Percentiles rank a stretch among this genome's conserved stretches.
Conservation (phyloP, 2,797 vertebrate genomes). For the Lates japonicus region DNA sequence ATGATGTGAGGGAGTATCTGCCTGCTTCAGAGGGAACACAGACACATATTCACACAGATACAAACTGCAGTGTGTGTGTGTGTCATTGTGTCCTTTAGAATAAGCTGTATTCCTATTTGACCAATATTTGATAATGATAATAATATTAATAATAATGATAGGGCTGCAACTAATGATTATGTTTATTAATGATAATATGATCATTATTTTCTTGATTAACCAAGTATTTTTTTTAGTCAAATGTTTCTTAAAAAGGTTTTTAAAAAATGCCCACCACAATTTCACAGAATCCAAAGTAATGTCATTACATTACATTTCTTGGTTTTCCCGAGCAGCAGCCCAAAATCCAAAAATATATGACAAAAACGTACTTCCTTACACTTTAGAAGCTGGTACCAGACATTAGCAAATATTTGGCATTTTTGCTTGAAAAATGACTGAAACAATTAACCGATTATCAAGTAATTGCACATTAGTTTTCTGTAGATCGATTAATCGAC, state of each 20-base stretch:
- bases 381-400: not conserved
- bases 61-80: conserved; percentile 8
- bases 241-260: not conserved
- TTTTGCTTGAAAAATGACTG: not conserved
- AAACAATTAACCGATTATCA: not conserved
- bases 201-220: not conserved
- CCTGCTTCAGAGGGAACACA: conserved; percentile 25
- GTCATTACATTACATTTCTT: not conserved
- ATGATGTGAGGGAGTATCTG: conserved; percentile 56
- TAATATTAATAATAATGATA: not conserved
- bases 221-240: not conserved
- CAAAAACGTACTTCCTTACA: not conserved
- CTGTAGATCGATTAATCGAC: not conserved
- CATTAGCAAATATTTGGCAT: too few species aligned
- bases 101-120: not conserved
- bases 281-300: not conserved
- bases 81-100: conserved; percentile 28
- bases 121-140: too few species aligned
- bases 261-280: not conserved
- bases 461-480: not conserved
- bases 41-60: conserved; percentile 35
- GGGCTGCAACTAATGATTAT: not conserved
- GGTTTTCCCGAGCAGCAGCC: not conserved
- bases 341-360: not conserved
- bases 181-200: not conserved